Evolutionary conservation across 30 jellyfish, hydroid and myxozoan species (phyloP).

Genomic region (Calvadosia cruxmelitensis): DNA sequence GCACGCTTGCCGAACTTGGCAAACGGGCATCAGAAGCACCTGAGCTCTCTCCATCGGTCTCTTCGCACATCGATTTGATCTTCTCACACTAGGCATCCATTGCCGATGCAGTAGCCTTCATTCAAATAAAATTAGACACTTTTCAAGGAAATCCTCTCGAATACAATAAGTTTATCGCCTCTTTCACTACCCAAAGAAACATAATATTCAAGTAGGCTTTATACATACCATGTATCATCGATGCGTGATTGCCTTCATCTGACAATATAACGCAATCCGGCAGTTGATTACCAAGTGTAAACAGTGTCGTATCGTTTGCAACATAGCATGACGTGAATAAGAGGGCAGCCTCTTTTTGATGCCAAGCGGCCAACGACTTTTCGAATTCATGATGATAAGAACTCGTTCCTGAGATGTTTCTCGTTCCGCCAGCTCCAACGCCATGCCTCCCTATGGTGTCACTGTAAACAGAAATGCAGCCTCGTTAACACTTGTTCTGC

Average conservation of each 20-base stretch:
- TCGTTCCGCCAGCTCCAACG: conserved; percentile 99
- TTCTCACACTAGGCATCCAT: no score
- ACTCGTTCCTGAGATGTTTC: conserved; percentile 97
- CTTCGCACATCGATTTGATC: no score
- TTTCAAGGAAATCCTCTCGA: no score
- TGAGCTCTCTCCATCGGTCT: no score
- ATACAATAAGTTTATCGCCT: no score
- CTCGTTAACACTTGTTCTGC: no score
- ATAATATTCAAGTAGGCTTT: no score
- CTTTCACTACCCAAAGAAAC: no score
- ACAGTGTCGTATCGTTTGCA: conserved; percentile 97
- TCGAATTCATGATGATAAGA: conserved; percentile 63
- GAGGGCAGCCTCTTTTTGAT: conserved; percentile 97
- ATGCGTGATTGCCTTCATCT: conserved; percentile 98
- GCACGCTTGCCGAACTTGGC: no score
- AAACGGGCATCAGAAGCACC: no score
- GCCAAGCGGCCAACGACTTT: conserved; percentile 90
- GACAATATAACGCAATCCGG: conserved; percentile 91
- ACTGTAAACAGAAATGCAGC: conserved; percentile 40
- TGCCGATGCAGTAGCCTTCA: no score
- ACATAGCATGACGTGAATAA: conserved; percentile 94
- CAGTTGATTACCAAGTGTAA: conserved; percentile 69
- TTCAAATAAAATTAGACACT: no score
- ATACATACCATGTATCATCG: conserved; percentile 96
- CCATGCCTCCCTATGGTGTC: conserved; percentile 70